Percentiles rank a stretch among this genome's conserved stretches.
phyloP scores from a whole-genome alignment of 2,888 invertebrate species.

The Anoncus sp. region DNA sequence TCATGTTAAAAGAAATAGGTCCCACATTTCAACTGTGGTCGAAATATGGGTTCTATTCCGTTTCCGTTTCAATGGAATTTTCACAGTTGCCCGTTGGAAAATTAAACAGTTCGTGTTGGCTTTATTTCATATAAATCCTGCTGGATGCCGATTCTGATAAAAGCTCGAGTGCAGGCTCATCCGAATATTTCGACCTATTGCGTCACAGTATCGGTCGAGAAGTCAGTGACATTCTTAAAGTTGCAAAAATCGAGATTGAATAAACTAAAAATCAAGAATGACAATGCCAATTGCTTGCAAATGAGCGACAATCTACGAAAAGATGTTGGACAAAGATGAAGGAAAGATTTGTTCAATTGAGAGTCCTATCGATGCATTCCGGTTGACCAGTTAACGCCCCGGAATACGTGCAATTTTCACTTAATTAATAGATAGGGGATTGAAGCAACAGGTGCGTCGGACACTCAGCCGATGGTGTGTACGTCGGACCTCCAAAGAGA shows the following conservation, averaged over 20 bases:
- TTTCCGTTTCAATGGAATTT: background rate
- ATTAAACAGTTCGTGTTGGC: background rate
- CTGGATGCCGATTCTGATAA: too few relatives aligned
- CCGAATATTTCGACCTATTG: too few relatives aligned
- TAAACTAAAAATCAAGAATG: too few relatives aligned
- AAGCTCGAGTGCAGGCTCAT: too few relatives aligned
- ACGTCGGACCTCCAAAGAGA: conserved; percentile 31
- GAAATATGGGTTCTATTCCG: background rate
- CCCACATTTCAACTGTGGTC: too few relatives aligned
- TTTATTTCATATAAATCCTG: too few relatives aligned
- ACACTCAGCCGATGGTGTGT: conserved; percentile 35
- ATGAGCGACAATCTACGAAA: background rate
- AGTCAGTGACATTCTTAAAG: too few relatives aligned
- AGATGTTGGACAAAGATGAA: conserved; percentile 14
- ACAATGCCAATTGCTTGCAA: background rate
- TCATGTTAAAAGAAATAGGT: too few relatives aligned
- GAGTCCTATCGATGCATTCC: conserved; percentile 46
- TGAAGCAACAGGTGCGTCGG: conserved; percentile 56
- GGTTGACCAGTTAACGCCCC: conserved; percentile 42
- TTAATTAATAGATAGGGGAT: conserved; percentile 55
- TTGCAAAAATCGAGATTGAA: too few relatives aligned
- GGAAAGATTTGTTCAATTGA: conserved; percentile 38
- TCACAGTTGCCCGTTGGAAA: background rate
- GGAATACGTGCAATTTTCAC: conserved; percentile 51
- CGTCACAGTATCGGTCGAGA: too few relatives aligned